These are phyloP conservation scores for Littorina saxatilis DNA, from an alignment of 1,140 invertebrate genomes.

Conservation along the genomic window DNA sequence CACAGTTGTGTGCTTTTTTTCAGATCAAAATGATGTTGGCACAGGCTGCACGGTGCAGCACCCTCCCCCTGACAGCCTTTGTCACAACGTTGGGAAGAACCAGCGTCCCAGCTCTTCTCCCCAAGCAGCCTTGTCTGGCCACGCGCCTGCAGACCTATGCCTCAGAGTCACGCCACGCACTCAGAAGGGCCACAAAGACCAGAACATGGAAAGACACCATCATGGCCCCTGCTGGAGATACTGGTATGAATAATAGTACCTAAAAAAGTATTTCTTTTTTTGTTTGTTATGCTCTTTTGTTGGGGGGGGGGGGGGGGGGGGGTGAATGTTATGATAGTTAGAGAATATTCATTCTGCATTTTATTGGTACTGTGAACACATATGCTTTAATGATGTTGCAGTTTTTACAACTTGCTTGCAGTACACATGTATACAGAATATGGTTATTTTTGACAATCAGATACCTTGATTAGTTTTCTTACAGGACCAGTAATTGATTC, in stretches of 20 bases:
- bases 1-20: no score
- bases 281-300: conserved; percentile 33
- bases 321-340: neutral
- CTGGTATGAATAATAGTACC: no score
- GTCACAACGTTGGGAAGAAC: conserved; percentile 54
- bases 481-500: no score
- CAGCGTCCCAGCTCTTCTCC: conserved; percentile 25
- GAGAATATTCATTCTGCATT: no score
- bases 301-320: neutral
- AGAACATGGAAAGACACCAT: conserved; percentile 76
- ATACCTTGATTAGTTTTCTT: no score
- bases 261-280: no score
- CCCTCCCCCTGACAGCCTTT: conserved; percentile 63
- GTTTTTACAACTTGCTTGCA: no score
- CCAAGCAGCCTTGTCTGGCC: conserved; percentile 43
- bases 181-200: conserved; percentile 33
- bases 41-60: conserved; percentile 36
- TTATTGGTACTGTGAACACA: no score
- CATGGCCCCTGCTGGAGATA: conserved; percentile 77
- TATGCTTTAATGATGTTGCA: no score
- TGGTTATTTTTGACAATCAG: no score
- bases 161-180: conserved; percentile 48
- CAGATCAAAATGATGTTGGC: conserved; percentile 54
- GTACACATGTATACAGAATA: no score
- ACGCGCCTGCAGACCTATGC: conserved; percentile 57